Base-by-base conservation (phyloP, 2,797 vertebrate genomes). In the Hypotaenidia okinawae region DNA sequence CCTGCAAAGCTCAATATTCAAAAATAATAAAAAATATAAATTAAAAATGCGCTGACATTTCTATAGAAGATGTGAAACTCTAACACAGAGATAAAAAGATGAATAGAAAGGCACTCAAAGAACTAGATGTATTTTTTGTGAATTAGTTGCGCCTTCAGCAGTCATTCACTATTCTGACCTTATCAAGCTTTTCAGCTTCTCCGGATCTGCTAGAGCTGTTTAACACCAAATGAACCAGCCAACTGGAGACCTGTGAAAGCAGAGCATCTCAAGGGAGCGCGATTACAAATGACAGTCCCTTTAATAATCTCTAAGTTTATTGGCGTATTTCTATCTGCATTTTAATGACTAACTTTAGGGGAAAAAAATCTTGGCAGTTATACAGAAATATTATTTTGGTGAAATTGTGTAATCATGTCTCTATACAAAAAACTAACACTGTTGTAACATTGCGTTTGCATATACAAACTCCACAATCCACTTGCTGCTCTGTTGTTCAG, bases 31-130 rank as follows among this genome's bases (percentile, higher is more conserved):
- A 32, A 13, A 64, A 37, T 47, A 23, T 47, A 47, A 47, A 47
- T 47, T 47, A 18, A 16, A 25, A 84, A 37, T 0, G 28, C 3
- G 8, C 18, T 96, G 94, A 92, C 70, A 90, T 93, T 96, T 95
- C 84, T 89, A 37, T 69, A 7, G 13, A 80, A 61, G 45, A 87
- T 32, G 45, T 25, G 83, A 82, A 86, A 89, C 23, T 47, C 51
- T 89, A n/a, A 52, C 49, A 41, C 1, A 4, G 67, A 90, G 55
- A 82, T 72, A 55, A 75, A 82, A 83, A 77, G 61, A 77, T 28
- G 33, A 95, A 84, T 7, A 87, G 77, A 82, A 87, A 94, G 12
- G 8, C 41, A 90, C 24, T 67, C 61, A 25, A 70, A 47, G 66
- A 93, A 68, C 3, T 10, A 73, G 78, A 78, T 19, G 37, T 3